Evolutionary conservation across 2,113 vertebrate genomes (phyloP).

Genomic region (Hiodon alosoides): DNA sequence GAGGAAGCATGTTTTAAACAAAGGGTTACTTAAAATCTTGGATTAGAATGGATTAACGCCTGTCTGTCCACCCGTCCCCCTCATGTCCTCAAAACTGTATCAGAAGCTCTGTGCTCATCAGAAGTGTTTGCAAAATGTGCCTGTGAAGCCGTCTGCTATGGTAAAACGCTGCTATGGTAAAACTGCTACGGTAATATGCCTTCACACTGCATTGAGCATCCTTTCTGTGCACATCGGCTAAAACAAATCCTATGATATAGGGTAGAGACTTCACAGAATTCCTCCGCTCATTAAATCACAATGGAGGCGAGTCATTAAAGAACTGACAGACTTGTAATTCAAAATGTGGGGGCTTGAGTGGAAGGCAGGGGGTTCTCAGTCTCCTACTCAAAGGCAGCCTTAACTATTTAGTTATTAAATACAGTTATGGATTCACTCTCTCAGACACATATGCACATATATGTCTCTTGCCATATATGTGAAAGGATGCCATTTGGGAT

Average conservation of each 20-base stretch:
- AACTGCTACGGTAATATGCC: too few species aligned
- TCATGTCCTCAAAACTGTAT: not conserved
- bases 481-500: not conserved
- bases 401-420: not conserved
- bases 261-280: not conserved
- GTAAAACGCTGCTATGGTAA: too few species aligned
- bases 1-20: too few species aligned
- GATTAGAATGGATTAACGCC: not conserved
- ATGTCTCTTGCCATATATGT: too few species aligned
- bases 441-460: too few species aligned
- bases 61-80: not conserved
- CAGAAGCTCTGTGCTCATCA: too few species aligned
- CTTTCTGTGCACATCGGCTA: not conserved
- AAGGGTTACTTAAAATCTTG: too few species aligned
- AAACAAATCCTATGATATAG: constrained; percentile 2
- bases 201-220: not conserved
- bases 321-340: constrained; percentile 16
- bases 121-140: too few species aligned
- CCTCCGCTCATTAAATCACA: constrained; percentile 8
- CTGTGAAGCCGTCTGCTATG: too few species aligned
- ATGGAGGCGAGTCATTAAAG: constrained; percentile 20
- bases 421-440: too few species aligned
- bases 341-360: constrained; percentile 11
- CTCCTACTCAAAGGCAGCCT: not conserved
- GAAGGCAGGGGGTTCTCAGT: not conserved